Evolutionary conservation across 2,888 invertebrate genomes (phyloP), one percentile per base, ranked within the genome.

Genomic region (Meghimatium bilineatum): DNA sequence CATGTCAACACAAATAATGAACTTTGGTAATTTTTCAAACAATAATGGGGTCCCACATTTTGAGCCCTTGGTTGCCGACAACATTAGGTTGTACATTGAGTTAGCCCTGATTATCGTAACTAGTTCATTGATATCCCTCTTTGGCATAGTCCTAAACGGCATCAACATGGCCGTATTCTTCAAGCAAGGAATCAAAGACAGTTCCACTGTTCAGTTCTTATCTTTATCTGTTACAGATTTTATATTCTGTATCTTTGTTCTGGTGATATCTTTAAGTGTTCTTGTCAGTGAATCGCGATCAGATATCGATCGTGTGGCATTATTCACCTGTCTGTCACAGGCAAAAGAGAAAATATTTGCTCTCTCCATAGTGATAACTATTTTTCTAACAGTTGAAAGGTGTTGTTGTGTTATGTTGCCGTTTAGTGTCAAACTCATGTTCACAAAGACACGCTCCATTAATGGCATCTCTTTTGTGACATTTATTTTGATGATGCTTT

Each of bases 181-280:
- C 8, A 60, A 76, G 26, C 76, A 34, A 56, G 76, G 76, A 56
- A 34, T 76, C 76, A 76, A 60, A 76, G 76, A 76, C 56, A 76
- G 76, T 14, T 0, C 29, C 26, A 60, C 56, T 34, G 56, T 76
- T 76, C 32, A 56, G 36, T 76, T 76, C 34, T 10, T 76, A 1
- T 56, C 32, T 60, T 36, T 76, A 29, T 60, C 76, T 14, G 36
- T 34, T 26, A 12, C 60, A 23, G 76, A 76, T 26, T 60, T 20
- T 49, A 36, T 60, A 5, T 56, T 76, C 36, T 76, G 34, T 26
- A 23, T 44, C 0, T 26, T 76, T 14, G 34, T 34, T 34, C 34
- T 76, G 8, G 52, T 52, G 29, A 14, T n/a, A 2, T 52, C 52
- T 0, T 23, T 75, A 17, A 20, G 52, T 3, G 29, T 6, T 75